phyloP scores from a whole-genome alignment of 1,140 invertebrate species.

The Anastrepha obliqua region DNA sequence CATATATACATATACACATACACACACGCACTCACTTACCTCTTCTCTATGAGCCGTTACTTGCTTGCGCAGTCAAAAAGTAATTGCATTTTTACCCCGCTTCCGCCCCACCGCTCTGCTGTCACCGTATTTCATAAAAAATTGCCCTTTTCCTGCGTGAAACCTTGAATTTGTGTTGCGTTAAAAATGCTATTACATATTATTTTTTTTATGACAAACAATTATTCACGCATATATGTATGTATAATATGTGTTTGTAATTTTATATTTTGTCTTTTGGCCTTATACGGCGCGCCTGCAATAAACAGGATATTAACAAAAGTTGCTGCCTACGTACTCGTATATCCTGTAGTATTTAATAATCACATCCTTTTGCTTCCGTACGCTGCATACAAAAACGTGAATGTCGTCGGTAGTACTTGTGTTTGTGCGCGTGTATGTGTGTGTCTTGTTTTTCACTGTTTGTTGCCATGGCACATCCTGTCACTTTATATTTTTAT shows the following conservation, averaged over 20 bases:
- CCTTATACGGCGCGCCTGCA: not conserved
- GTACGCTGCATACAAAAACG: no score
- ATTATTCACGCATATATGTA: not conserved
- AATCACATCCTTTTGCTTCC: not conserved
- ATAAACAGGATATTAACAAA: slow-evolving; percentile 55
- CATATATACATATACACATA: no score
- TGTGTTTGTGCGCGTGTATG: not conserved
- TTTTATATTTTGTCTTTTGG: not conserved
- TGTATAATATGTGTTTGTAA: not conserved
- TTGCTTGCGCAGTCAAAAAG: slow-evolving; percentile 52
- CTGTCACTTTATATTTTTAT: slow-evolving; percentile 34
- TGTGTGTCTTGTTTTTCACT: not conserved
- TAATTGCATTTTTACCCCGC: slow-evolving; percentile 42
- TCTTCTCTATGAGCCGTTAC: not conserved
- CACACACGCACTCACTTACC: no score
- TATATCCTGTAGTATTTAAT: slow-evolving; percentile 51
- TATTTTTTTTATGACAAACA: not conserved
- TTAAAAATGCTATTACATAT: not conserved
- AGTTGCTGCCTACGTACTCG: slow-evolving; percentile 30
- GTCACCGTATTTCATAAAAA: slow-evolving; percentile 47
- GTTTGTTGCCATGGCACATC: slow-evolving; percentile 28
- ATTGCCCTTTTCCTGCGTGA: slow-evolving; percentile 36
- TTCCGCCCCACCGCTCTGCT: not conserved
- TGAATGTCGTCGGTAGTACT: no score
- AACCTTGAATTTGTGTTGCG: not conserved